A percentile compares a stretch with the other conserved stretches of the same genome.
These are phyloP conservation scores for Noctua pronuba DNA, from an alignment of 2,888 invertebrate species.

Conservation along the genomic window DNA sequence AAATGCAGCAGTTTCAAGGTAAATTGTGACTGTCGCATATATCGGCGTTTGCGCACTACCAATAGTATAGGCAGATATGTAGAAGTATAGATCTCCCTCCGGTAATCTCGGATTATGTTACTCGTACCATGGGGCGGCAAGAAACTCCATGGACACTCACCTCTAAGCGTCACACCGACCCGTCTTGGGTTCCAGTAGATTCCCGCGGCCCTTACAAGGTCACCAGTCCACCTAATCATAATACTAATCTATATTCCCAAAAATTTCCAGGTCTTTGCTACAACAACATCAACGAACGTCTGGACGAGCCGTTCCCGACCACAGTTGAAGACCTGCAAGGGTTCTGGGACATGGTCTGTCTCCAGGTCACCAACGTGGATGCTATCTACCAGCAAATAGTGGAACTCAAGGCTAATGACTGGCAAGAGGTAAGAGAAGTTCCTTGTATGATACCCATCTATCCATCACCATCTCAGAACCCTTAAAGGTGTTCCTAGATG, in stretches of 20 bases:
- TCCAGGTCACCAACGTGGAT: conserved; percentile 97
- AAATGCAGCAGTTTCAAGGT: conserved; percentile 98
- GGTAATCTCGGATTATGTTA: too few relatives aligned
- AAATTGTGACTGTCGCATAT: conserved; percentile 20
- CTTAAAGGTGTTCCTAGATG: too few relatives aligned
- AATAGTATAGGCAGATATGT: too few relatives aligned
- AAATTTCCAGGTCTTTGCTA: conserved; percentile 91
- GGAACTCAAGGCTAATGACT: conserved; percentile 91
- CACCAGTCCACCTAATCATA: background rate
- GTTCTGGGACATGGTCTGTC: conserved; percentile 99
- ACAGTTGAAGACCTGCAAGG: conserved; percentile 97
- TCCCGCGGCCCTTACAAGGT: background rate
- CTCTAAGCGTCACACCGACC: background rate
- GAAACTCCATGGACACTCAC: too few relatives aligned
- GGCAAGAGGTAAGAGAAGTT: conserved; percentile 92
- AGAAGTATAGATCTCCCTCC: too few relatives aligned
- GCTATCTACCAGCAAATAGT: conserved; percentile 93
- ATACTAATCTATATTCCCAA: background rate
- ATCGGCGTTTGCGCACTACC: too few relatives aligned
- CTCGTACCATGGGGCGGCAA: too few relatives aligned
- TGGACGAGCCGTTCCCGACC: conserved; percentile 96
- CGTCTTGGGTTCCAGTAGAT: background rate
- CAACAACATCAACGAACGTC: conserved; percentile 92
- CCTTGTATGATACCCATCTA: too few relatives aligned
- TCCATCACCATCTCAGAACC: too few relatives aligned